Evolutionary conservation across 1,140 invertebrate species (phyloP).

Genomic region (Drosophila kurseongensis): DNA sequence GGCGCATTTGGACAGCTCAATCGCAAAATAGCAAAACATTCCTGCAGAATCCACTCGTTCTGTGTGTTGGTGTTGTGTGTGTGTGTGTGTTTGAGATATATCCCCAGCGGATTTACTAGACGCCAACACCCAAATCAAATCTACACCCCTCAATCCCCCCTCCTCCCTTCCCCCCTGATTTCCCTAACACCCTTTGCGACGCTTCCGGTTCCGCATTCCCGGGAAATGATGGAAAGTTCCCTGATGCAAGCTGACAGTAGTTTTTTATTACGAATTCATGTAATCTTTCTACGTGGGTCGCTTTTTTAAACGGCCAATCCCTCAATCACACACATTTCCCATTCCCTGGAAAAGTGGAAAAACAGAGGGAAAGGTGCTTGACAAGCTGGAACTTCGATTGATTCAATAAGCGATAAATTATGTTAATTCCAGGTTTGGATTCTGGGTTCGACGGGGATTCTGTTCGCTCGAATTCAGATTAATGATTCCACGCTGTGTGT

Average conservation of each 20-base stretch:
- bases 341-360: background rate
- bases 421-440: conserved; percentile 40
- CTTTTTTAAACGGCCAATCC: conserved; percentile 48
- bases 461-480: conserved; percentile 22
- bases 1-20: conserved; percentile 80
- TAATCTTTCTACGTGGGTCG: conserved; percentile 55
- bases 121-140: conserved; percentile 70
- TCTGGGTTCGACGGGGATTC: background rate
- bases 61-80: conserved; percentile 2
- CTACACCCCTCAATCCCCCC: conserved; percentile 16
- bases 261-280: conserved; percentile 70
- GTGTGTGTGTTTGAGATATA: conserved; percentile 29
- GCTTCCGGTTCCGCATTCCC: conserved; percentile 6
- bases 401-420: conserved; percentile 55
- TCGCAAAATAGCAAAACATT: conserved; percentile 68
- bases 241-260: conserved; percentile 69
- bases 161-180: background rate
- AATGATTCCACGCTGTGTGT: conserved; percentile 12
- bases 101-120: conserved; percentile 62
- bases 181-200: conserved; percentile 10
- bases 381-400: conserved; percentile 48
- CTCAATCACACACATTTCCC: background rate
- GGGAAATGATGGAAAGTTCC: conserved; percentile 70
- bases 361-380: conserved; percentile 16
- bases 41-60: conserved; percentile 4